phyloP scores from a whole-genome alignment of 2,797 vertebrate genomes.

The Thamnophis elegans region DNA sequence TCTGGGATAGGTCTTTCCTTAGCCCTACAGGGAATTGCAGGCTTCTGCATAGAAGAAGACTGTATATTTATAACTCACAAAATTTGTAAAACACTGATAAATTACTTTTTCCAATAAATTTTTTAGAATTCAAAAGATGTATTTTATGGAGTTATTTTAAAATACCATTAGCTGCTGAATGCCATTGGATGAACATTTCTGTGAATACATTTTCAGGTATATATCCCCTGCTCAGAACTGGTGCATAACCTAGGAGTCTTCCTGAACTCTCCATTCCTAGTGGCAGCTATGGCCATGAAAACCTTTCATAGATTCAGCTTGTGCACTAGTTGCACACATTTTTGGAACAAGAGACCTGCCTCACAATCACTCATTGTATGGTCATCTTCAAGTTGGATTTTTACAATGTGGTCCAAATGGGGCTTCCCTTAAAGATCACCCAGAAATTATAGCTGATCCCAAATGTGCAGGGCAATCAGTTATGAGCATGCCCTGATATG shows the following conservation, averaged over 20 bases:
- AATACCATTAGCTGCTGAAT: not conserved
- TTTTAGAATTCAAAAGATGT: conserved; percentile 52
- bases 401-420: not conserved
- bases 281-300: not conserved
- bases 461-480: not conserved
- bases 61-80: conserved; percentile 62
- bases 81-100: conserved; percentile 48
- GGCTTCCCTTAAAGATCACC: not conserved
- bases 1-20: not conserved
- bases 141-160: conserved; percentile 37
- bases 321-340: not conserved
- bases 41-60: not conserved
- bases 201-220: not conserved
- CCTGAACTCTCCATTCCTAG: not conserved
- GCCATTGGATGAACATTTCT: conserved; percentile 18
- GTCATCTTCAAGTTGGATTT: not conserved
- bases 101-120: conserved; percentile 59
- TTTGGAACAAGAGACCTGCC: not conserved
- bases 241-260: not conserved
- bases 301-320: not conserved
- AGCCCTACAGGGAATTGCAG: not conserved
- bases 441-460: not conserved
- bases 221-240: not conserved
- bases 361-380: not conserved
- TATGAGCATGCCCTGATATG: not conserved